Conservation (phyloP, 2,888 invertebrate species). For the Fissipunctia ypsillon region DNA sequence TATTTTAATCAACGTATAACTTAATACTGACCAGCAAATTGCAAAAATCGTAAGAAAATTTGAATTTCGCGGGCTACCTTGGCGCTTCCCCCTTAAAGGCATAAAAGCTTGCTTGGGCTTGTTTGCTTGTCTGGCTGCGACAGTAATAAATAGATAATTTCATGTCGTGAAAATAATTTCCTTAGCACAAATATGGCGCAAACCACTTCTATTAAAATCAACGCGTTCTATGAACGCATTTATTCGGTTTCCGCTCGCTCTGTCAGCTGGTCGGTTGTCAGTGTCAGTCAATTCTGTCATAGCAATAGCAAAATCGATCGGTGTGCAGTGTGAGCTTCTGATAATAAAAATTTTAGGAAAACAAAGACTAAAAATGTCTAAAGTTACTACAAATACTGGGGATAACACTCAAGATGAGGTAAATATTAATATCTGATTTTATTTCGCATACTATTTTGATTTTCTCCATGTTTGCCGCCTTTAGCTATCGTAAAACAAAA, state of each 20-base stretch:
- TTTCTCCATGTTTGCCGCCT: constrained; percentile 64
- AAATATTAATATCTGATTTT: constrained; percentile 67
- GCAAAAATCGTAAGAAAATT: too few species aligned
- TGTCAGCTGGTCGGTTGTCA: constrained; percentile 60
- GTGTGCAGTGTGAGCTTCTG: constrained; percentile 42
- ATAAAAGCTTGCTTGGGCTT: too few species aligned
- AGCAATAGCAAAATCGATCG: constrained; percentile 63
- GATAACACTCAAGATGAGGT: constrained; percentile 93
- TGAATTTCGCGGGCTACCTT: too few species aligned
- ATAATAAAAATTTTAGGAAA: constrained; percentile 29
- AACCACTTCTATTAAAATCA: constrained; percentile 26
- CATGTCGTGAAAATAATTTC: too few species aligned
- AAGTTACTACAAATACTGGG: constrained; percentile 80
- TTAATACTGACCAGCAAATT: too few species aligned
- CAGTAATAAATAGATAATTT: too few species aligned
- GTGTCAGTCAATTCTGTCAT: constrained; percentile 55
- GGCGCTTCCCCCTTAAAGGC: too few species aligned
- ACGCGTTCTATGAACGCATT: constrained; percentile 33
- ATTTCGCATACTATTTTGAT: constrained; percentile 53
- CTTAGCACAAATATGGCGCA: background rate
- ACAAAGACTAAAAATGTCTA: constrained; percentile 76
- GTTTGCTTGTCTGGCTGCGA: too few species aligned
- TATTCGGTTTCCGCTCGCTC: constrained; percentile 30
- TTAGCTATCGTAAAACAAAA: constrained; percentile 39
- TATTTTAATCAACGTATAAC: too few species aligned